Evolutionary conservation across 2,888 invertebrate species (phyloP).

Genomic region (Macrophya alboannulata): DNA sequence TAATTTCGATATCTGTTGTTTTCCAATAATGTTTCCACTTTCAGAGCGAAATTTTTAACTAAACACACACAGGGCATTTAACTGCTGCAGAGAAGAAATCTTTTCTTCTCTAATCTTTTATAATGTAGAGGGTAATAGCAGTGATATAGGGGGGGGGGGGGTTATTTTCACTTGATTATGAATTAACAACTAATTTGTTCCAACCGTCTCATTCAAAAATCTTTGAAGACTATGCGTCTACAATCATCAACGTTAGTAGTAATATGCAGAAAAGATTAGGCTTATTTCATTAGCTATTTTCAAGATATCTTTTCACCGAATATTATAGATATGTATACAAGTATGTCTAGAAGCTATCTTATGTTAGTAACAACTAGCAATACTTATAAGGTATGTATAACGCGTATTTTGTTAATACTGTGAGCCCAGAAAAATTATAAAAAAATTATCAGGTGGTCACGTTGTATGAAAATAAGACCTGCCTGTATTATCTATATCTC

Average conservation of each 20-base stretch:
- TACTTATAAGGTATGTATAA: background rate
- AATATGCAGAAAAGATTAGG: background rate
- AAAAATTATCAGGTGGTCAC: conserved; percentile 13
- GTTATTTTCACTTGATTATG: conserved; percentile 35
- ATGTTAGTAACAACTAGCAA: background rate
- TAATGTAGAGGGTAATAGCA: background rate
- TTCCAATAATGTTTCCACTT: background rate
- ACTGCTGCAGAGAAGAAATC: background rate
- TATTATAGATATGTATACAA: conserved; percentile 45
- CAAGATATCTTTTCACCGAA: conserved; percentile 10
- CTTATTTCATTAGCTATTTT: background rate
- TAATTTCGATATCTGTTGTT: background rate
- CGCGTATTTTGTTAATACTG: background rate
- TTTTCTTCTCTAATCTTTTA: background rate
- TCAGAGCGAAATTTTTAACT: background rate
- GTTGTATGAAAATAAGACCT: conserved; percentile 39
- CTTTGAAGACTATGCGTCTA: conserved; percentile 15
- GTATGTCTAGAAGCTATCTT: conserved; percentile 39
- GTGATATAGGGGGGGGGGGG: background rate
- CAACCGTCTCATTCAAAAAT: conserved; percentile 42
- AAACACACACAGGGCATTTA: background rate
- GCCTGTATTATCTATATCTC: conserved; percentile 8
- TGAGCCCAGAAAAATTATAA: background rate
- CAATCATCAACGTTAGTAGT: background rate
- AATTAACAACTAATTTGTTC: conserved; percentile 28